Evolutionary conservation across 2,113 vertebrate genomes (phyloP).

Genomic region (Lethenteron camtschaticum): DNA sequence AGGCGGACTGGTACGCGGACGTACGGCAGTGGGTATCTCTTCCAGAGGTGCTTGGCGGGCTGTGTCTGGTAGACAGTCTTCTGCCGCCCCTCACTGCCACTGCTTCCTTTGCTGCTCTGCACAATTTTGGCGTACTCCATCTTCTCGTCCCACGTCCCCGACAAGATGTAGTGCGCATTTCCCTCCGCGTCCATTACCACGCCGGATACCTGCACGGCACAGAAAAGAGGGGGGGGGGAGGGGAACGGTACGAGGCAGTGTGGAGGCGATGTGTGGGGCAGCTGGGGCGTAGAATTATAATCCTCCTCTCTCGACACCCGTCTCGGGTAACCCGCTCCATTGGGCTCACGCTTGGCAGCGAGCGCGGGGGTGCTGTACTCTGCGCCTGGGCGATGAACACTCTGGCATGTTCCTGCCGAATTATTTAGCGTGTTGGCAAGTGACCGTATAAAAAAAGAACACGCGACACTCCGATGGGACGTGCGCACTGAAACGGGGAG

Average conservation of each 20-base stretch:
- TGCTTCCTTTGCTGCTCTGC: conserved; percentile 57
- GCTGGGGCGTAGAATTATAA: too few relatives aligned
- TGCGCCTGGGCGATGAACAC: too few relatives aligned
- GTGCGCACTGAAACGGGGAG: too few relatives aligned
- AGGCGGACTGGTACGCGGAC: conserved; percentile 12
- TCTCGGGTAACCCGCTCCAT: not conserved
- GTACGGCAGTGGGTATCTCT: conserved; percentile 86
- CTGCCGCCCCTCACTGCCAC: conserved; percentile 54
- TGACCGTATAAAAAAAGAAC: too few relatives aligned
- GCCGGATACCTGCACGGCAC: conserved; percentile 45
- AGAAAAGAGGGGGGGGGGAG: not conserved
- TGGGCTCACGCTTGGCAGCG: not conserved
- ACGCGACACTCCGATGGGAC: too few relatives aligned
- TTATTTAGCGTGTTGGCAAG: too few relatives aligned
- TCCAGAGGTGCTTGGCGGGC: conserved; percentile 69
- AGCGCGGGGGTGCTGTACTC: too few relatives aligned
- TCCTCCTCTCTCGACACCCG: not conserved
- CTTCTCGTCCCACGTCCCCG: conserved; percentile 86
- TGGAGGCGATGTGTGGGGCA: too few relatives aligned
- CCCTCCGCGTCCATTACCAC: conserved; percentile 47
- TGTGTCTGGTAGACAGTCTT: conserved; percentile 88
- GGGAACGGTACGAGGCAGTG: not conserved
- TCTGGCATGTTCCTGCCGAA: too few relatives aligned
- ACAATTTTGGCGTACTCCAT: conserved; percentile 75
- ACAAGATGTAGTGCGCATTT: conserved; percentile 72